Evolutionary conservation across 2,888 invertebrate species (phyloP), one percentile per base, ranked within the genome.

Genomic region (Xestia rhomboidea): DNA sequence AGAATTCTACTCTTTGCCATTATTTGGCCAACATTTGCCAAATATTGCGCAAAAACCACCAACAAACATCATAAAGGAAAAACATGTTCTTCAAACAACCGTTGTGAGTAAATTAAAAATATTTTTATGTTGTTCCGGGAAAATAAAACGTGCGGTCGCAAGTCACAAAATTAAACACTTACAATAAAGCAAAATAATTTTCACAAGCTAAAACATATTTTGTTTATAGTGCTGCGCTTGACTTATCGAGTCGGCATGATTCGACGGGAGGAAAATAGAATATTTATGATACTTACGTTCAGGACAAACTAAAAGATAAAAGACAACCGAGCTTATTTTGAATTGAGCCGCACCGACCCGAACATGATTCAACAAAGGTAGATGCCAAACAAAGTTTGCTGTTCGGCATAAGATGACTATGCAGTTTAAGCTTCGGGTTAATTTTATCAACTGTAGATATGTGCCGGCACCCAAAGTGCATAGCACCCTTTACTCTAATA

Each of bases 1-100:
- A 44, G 27, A 63, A n/a, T 74, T 51, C 3, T 30, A 54, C n/a
- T 21, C 21, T 30, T 30, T 11, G 1, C 44, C 49, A 62, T 67
- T n/a, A 82, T 74, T 79, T 62, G 30, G 6, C 13, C 18, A 69
- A 68, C 51, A 76, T 76, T 60, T 34, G 18, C 34, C 18, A 63
- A 70, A 72, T 57, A 66, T 71, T 71, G 30, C 38, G 63, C 10
- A 44, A 44, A 69, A 54, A 57, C 18, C 79, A 62, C 44, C 64
- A 54, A 62, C 57, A 82, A 78, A 76, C 68, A 84, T 69, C 34
- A 70, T 80, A 75, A 77, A 57, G 24, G 67, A 70, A 74, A 49
- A 84, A 75, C 69, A 64, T 76, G 62, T 54, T 67, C 63, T 63
- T 24, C 74, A 73, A 74, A 76, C 73, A 84, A 71, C n/a, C 66